These are phyloP conservation scores for Leptopilina boulardi DNA, from an alignment of 1,140 invertebrate species.

Conservation along the genomic window DNA sequence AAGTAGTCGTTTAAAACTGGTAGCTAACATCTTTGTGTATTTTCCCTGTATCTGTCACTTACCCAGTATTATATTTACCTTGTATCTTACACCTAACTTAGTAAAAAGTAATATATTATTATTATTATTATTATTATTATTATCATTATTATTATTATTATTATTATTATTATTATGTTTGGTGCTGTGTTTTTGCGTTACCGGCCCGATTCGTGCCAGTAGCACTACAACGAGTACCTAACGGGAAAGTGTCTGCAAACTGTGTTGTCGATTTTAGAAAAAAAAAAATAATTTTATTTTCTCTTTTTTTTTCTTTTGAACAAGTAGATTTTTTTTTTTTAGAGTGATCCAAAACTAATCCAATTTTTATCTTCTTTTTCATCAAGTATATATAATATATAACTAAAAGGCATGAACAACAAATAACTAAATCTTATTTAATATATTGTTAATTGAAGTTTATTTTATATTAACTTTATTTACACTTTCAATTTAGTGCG, in stretches of 20 bases:
- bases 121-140: too few relatives aligned
- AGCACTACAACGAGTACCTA: conserved; percentile 47
- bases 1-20: conserved; percentile 75
- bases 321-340: not conserved
- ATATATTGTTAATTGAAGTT: too few relatives aligned
- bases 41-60: conserved; percentile 67
- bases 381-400: too few relatives aligned
- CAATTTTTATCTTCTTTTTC: conserved; percentile 2
- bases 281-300: too few relatives aligned
- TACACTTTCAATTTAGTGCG: not conserved
- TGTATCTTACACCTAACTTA: conserved; percentile 59
- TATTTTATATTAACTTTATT: not conserved
- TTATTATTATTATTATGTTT: conserved; percentile 15
- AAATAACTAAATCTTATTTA: not conserved
- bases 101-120: conserved; percentile 56
- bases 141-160: too few relatives aligned
- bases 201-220: conserved; percentile 38
- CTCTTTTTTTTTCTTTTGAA: conserved; percentile 36
- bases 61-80: conserved; percentile 59
- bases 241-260: conserved; percentile 58
- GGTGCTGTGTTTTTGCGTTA: conserved; percentile 58
- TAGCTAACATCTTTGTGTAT: conserved; percentile 76
- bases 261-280: conserved; percentile 67
- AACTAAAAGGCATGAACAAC: not conserved
- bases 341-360: conserved; percentile 16